phyloP scores from a whole-genome alignment of 23 tunicate genomes.

The Trididemnum nubilum region DNA sequence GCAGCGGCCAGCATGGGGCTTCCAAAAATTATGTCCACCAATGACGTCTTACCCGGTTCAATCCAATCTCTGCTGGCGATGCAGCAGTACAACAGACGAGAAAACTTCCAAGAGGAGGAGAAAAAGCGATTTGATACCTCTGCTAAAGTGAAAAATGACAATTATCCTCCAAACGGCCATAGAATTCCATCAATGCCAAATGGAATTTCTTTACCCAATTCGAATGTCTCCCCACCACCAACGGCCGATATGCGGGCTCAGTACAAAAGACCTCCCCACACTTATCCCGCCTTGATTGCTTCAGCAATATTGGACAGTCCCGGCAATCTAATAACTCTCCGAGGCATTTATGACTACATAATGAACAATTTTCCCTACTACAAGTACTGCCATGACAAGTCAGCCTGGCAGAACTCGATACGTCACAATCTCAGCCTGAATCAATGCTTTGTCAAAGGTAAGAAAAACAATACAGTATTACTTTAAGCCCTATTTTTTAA shows the following conservation, averaged over 20 bases:
- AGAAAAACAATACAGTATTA: no score
- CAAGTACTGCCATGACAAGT: slow-evolving; percentile 96
- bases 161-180: background rate
- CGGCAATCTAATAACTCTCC: slow-evolving; percentile 78
- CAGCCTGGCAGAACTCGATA: slow-evolving; percentile 98
- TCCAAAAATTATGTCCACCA: slow-evolving; percentile 65
- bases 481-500: no score
- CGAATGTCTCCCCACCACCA: background rate
- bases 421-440: slow-evolving; percentile 93
- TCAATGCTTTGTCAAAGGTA: slow-evolving; percentile 97
- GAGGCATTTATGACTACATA: slow-evolving; percentile 96
- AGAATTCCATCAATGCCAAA: background rate
- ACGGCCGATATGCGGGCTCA: slow-evolving; percentile 64
- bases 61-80: slow-evolving; percentile 38
- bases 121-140: background rate
- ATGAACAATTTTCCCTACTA: slow-evolving; percentile 97
- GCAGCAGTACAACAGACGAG: slow-evolving; percentile 16
- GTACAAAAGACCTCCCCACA: slow-evolving; percentile 96
- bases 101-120: background rate
- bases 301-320: slow-evolving; percentile 97
- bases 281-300: slow-evolving; percentile 93
- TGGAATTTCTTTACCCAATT: background rate
- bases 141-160: background rate
- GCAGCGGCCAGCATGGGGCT: slow-evolving; percentile 71
- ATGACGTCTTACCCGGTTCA: slow-evolving; percentile 4